Evolutionary conservation across 2,113 vertebrate genomes (phyloP), one percentile per base, ranked within the genome.

Genomic region (Mesembrinibis cayennensis): DNA sequence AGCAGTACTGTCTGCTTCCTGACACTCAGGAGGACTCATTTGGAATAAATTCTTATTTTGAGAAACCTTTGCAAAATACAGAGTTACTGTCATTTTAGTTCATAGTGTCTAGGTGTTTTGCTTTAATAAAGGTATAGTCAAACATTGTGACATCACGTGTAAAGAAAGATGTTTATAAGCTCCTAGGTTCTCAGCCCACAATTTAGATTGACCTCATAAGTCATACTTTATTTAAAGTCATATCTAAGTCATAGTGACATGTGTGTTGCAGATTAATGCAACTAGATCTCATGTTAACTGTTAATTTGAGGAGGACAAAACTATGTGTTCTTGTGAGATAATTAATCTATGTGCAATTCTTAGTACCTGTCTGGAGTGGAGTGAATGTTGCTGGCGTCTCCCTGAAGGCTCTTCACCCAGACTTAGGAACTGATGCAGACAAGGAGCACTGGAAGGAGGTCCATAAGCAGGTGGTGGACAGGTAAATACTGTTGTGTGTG

Each of bases 301-400:
- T 81, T 91, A 52, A 27, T 36, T 30, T 42, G 36, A 73, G 32
- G 44, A 88, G 10, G 52, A 52, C 12, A 53, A 61, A 36, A 62
- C 1, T 22, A 34, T 62, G 8, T 38, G 38, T 40, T 79, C 30
- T 67, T n/a, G 38, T 90, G 67, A 94, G 82, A 7, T 79, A 62
- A 95, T 13, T 83, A 45, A 90, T 45, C 11, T 84, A 2, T 90
- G 13, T 76, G 36, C 11, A 96, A 81, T 44, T 94, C 96, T 32
- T 49, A 99, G 99, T 99, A 79, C 99, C 99, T 16, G 99, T 99
- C 42, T 99, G 99, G 99, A 99, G 99, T 20, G 99, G 99, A 0
- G 98, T 99, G 56, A 99, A 99, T 1, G 98, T 99, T 56, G 99
- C 99, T 34, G 99, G 99, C 1, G 99, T 99, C 71, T 98, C 98